Evolutionary conservation across 2,797 vertebrate species (phyloP).

Genomic region (Macropodus opercularis): DNA sequence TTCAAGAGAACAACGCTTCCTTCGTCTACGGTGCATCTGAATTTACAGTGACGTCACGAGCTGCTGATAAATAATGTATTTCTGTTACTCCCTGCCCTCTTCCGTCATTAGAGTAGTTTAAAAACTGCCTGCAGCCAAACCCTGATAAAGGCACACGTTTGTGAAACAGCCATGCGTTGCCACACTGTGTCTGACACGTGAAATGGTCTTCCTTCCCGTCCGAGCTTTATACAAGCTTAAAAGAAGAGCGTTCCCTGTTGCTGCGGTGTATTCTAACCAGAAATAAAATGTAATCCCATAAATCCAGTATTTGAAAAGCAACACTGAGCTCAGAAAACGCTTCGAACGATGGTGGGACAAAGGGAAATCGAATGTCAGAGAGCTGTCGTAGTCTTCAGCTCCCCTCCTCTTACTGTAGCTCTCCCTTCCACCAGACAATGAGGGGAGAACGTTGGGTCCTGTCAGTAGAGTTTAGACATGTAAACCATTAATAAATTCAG

Average conservation of each 20-base stretch:
- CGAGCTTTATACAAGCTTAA: constrained; percentile 41
- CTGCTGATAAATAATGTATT: constrained; percentile 63
- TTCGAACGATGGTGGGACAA: constrained; percentile 6
- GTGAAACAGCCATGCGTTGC: constrained; percentile 64
- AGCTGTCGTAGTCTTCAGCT: constrained; percentile 8
- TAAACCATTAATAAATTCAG: constrained; percentile 55
- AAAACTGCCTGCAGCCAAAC: constrained; percentile 67
- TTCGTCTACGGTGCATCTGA: constrained; percentile 60
- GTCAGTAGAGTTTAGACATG: constrained; percentile 37
- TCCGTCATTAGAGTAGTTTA: constrained; percentile 45
- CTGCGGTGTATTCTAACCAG: constrained; percentile 1
- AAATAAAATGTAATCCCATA: constrained; percentile 17
- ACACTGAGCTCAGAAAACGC: constrained; percentile 24
- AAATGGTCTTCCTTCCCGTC: constrained; percentile 29
- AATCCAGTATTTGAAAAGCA: constrained; percentile 32
- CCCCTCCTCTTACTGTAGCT: constrained; percentile 23
- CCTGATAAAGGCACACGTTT: constrained; percentile 79
- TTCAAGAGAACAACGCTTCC: constrained; percentile 29
- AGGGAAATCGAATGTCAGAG: constrained; percentile 25
- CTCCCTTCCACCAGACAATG: constrained; percentile 37
- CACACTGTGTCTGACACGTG: constrained; percentile 24
- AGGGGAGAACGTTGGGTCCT: constrained; percentile 31
- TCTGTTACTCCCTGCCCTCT: constrained; percentile 32
- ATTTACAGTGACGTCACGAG: constrained; percentile 65
- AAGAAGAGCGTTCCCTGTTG: constrained; percentile 22